Evolutionary conservation across 2,113 vertebrate species (phyloP).

Genomic region (Artemisiospiza belli): DNA sequence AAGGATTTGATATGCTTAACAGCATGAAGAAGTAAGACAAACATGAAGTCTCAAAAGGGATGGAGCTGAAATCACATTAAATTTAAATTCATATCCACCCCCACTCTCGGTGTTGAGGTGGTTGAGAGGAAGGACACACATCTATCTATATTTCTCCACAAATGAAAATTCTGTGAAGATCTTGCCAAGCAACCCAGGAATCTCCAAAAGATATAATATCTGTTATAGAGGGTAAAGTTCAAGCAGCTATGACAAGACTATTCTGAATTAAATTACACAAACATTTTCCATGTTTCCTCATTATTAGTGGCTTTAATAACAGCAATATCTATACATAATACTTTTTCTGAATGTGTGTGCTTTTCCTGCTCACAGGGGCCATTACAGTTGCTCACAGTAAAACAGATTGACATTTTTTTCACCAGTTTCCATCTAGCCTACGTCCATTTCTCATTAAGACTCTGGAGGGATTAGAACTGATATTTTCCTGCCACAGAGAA

Average conservation of each 20-base stretch:
- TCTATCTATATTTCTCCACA: not conserved
- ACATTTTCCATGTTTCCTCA: not conserved
- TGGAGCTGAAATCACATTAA: not conserved
- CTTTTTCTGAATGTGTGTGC: not conserved
- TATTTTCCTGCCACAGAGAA: not conserved
- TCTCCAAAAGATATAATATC: not conserved
- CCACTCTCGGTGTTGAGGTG: not conserved
- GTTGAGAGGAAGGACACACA: not conserved
- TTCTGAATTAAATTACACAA: not conserved
- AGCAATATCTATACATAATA: not conserved
- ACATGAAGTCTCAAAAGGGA: not conserved
- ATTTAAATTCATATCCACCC: not conserved
- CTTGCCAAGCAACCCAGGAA: not conserved
- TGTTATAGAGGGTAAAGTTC: not conserved
- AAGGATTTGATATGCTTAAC: not conserved
- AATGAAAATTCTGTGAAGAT: not conserved
- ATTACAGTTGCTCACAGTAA: not conserved
- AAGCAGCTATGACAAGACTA: not conserved
- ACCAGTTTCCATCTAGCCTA: not conserved
- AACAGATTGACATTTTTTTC: not conserved
- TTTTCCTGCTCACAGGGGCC: not conserved
- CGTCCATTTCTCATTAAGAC: not conserved
- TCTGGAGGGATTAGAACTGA: not conserved
- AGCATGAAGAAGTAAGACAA: not conserved
- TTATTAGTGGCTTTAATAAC: slow-evolving; percentile 16